These are phyloP conservation scores for Brachionus rubens DNA, from an alignment of 1,140 invertebrate genomes.

Conservation along the genomic window DNA sequence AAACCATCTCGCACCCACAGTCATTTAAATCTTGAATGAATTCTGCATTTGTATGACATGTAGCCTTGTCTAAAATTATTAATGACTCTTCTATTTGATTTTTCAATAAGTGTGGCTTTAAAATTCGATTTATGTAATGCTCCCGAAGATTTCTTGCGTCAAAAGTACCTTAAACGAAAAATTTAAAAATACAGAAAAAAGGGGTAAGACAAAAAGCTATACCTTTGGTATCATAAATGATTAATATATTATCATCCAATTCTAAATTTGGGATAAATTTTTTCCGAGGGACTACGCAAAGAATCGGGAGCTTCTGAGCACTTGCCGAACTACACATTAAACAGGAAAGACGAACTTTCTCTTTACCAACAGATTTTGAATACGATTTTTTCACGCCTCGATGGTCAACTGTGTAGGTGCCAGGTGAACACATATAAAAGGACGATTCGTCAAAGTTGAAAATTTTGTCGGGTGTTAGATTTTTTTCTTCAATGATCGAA, in stretches of 20 bases:
- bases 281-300: not conserved
- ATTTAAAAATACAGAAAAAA: too few species aligned
- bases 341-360: not conserved
- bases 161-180: not conserved
- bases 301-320: not conserved
- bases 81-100: not conserved
- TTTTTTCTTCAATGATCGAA: not conserved
- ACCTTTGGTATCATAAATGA: not conserved
- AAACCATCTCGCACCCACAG: not conserved
- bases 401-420: not conserved
- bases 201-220: too few species aligned
- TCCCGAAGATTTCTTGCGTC: not conserved
- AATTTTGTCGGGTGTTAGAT: not conserved
- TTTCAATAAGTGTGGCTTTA: not conserved
- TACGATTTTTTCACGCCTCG: not conserved
- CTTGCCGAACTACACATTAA: not conserved
- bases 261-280: not conserved
- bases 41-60: not conserved
- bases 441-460: constrained; percentile 27
- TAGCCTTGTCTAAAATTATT: not conserved
- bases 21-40: not conserved
- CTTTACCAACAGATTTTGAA: not conserved
- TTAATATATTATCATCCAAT: not conserved
- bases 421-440: constrained; percentile 16
- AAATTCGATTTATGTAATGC: not conserved